phyloP scores from a whole-genome alignment of 2,113 vertebrate genomes.

The Pituophis catenifer region DNA sequence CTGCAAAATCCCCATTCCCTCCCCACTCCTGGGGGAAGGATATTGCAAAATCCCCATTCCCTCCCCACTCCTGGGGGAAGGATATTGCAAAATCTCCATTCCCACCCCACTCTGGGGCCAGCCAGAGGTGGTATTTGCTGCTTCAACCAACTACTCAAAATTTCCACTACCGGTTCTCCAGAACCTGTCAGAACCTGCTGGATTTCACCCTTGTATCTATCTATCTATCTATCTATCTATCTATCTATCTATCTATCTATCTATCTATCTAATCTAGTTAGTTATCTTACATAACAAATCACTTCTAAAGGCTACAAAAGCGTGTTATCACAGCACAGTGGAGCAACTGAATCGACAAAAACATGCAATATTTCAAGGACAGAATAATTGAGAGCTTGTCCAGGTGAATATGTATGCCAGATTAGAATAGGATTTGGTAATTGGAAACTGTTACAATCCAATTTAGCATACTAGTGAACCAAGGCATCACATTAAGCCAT shows the following conservation, averaged over 20 bases:
- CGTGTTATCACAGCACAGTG: not conserved
- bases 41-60: no score
- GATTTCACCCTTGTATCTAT: no score
- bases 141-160: no score
- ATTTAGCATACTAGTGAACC: not conserved
- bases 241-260: not conserved
- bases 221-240: not conserved
- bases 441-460: not conserved
- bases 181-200: no score
- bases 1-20: no score
- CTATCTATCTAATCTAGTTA: not conserved
- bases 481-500: not conserved
- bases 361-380: not conserved
- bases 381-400: not conserved
- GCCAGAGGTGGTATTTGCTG: no score
- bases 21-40: no score
- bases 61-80: no score
- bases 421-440: not conserved
- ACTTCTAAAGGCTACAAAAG: not conserved
- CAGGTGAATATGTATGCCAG: not conserved
- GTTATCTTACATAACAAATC: not conserved
- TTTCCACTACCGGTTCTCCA: no score
- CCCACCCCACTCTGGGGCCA: no score
- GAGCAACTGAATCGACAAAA: not conserved
- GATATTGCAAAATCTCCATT: no score